phyloP scores from a whole-genome alignment of 2,113 vertebrate species.

The Gorilla gorilla region DNA sequence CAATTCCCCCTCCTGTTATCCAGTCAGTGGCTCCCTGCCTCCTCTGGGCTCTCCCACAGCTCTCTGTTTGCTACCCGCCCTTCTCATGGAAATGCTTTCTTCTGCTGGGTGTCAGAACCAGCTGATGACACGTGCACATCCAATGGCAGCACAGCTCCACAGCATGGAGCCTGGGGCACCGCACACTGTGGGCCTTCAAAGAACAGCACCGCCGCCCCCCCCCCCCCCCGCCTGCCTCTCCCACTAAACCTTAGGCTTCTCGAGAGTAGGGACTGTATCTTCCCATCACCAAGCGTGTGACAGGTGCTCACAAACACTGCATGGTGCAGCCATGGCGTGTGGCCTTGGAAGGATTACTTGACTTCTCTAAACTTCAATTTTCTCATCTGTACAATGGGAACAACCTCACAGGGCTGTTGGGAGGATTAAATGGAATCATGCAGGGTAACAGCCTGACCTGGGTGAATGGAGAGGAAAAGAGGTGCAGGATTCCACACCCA shows the following conservation, averaged over 20 bases:
- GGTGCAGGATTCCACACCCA: accelerated
- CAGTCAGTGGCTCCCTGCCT: not conserved
- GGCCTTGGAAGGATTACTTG: not conserved
- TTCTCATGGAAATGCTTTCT: not conserved
- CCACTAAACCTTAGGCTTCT: not conserved
- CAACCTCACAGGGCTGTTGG: not conserved
- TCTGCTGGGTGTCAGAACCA: not conserved
- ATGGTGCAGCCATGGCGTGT: not conserved
- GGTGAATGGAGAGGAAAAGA: not conserved
- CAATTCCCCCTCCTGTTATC: not conserved
- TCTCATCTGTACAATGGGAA: not conserved
- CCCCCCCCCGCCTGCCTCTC: too few relatives aligned
- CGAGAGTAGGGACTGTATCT: not conserved
- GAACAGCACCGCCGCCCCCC: too few relatives aligned
- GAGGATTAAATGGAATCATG: not conserved
- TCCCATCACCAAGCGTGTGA: not conserved
- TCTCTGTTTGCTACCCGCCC: not conserved
- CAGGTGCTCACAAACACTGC: not conserved
- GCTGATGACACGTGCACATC: accelerated
- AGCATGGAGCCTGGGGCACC: not conserved
- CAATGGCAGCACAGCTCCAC: accelerated
- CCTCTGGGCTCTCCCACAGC: not conserved
- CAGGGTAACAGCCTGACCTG: not conserved
- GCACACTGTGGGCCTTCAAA: not conserved
- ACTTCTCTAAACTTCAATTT: not conserved